A percentile compares a stretch with the other conserved stretches of the same genome.
These are phyloP conservation scores for Nyctalus aviator DNA, from an alignment of 2,797 vertebrate genomes.

Conservation along the genomic window DNA sequence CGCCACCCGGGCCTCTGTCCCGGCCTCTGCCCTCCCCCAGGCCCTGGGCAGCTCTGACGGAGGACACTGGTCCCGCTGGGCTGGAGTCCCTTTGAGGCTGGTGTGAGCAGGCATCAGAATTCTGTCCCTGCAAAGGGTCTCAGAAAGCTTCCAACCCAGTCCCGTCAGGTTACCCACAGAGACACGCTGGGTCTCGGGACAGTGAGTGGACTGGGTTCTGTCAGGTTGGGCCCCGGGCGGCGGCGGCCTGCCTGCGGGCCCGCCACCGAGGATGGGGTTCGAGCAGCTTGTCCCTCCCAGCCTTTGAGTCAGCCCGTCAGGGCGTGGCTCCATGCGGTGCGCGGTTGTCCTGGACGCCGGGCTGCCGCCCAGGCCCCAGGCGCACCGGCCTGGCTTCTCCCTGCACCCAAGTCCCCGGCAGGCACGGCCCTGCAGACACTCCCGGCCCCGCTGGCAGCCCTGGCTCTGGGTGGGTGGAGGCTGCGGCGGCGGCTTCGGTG, in stretches of 20 bases:
- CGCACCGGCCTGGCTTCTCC: conserved; percentile 26
- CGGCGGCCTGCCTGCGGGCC: background rate
- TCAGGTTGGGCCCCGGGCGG: background rate
- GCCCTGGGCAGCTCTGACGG: background rate
- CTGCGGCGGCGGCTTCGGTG: background rate
- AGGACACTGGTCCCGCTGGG: background rate
- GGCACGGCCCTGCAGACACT: background rate
- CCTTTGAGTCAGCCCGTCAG: background rate
- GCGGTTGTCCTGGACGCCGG: background rate
- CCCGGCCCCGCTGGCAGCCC: background rate
- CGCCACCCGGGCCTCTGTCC: background rate
- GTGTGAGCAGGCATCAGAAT: background rate
- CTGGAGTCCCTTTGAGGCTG: background rate
- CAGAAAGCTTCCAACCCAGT: background rate
- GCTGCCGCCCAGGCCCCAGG: background rate
- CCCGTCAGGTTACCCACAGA: background rate
- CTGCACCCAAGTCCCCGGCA: background rate
- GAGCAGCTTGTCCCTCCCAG: background rate
- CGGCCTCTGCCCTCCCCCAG: background rate
- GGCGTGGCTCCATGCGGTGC: background rate
- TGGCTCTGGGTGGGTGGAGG: conserved; percentile 36
- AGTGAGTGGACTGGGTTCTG: background rate
- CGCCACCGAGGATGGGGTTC: background rate
- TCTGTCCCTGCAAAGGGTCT: background rate
- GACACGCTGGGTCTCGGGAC: background rate